Conservation (phyloP, 2,113 vertebrate genomes). For the Phyllostomus hastatus region DNA sequence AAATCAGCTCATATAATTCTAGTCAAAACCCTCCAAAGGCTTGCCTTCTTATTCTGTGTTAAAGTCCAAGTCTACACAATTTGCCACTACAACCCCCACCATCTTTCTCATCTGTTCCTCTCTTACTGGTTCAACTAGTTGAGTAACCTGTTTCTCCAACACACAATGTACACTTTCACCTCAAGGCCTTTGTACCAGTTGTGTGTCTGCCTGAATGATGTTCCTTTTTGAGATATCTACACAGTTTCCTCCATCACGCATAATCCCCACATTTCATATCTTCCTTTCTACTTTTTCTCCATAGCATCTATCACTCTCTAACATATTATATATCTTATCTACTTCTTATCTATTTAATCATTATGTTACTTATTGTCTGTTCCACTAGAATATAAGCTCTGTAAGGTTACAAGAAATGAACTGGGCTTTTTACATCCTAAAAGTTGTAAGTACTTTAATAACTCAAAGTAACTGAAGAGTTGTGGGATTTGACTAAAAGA, state of each 20-base stretch:
- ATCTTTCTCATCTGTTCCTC: not conserved
- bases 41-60: not conserved
- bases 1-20: not conserved
- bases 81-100: not conserved
- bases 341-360: not conserved
- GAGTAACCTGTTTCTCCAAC: not conserved
- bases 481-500: not conserved
- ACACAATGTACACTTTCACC: not conserved
- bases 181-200: not conserved
- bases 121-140: not conserved
- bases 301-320: not conserved
- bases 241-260: not conserved
- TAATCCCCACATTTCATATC: not conserved
- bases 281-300: not conserved
- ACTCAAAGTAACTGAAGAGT: not conserved
- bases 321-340: not conserved
- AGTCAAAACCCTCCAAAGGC: not conserved
- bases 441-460: not conserved
- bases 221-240: not conserved
- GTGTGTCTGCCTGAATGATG: not conserved
- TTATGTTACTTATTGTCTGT: not conserved
- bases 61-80: not conserved
- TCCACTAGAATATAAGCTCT: not conserved
- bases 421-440: not conserved
- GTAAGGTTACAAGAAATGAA: not conserved